Base-by-base conservation (phyloP, 2,113 vertebrate species). In the Vulpes lagopus region DNA sequence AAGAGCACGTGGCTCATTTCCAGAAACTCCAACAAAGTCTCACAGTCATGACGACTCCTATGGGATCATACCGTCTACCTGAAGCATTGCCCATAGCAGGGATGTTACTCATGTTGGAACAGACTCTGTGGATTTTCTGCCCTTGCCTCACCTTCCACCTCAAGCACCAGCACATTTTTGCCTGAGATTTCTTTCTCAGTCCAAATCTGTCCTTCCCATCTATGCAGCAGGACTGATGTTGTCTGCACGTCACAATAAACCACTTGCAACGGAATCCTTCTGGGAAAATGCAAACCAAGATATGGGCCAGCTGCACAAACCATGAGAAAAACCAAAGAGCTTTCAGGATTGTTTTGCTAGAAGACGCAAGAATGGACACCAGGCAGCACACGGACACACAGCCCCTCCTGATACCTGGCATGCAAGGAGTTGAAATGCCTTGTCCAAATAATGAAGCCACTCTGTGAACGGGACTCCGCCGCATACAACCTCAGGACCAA, bases 391-490 rank as follows among this genome's bases (percentile, higher is more conserved):
- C 25, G 1, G 5, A 30, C 57, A 23, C 20, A 8, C 1, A 23
- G 81, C 23, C 9, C 81, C 81, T 83, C 35, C 35, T 27, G 0
- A 2, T 19, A 84, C 5, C 25, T 30, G 82, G 43, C 16, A 1
- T 11, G 59, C 0, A 43, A 43, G 25, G 35, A 64, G 81, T 16
- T 19, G 25, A 27, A 32, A 20, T 49, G 38, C 25, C 81, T 30
- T 20, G 19, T 69, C 5, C 60, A 30, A 84, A 30, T 20, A 49
- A 64, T 1, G 10, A 84, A 64, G 82, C 27, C 60, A 30, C 1
- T 49, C 38, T 19, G 17, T 19, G 6, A 10, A 64, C 9, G 6
- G 4, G 25, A 4, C 3, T 11, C 59, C 1, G 2, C n/a, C 4
- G 3, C 8, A 11, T 5, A 23, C 20, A 23, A 4, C 32, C 55